A percentile compares a stretch with the other conserved stretches of the same genome.
Conservation (phyloP, 2,113 vertebrate species). For the Capra hircus region DNA sequence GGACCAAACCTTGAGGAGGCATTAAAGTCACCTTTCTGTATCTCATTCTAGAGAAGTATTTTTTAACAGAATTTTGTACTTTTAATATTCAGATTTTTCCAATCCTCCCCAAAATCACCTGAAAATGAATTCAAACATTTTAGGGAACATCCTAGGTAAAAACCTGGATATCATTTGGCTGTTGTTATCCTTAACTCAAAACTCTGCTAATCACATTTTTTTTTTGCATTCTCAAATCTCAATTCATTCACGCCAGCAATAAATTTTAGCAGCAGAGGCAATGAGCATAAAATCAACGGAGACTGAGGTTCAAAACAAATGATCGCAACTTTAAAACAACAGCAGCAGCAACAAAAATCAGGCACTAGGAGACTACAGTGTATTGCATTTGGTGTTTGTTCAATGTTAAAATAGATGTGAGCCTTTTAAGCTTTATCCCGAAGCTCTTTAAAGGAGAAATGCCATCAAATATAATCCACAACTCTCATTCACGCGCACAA, state of each 20-base stretch:
- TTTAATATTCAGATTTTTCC: slow-evolving; percentile 15
- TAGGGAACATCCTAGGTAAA: not conserved
- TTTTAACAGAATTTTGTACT: slow-evolving; percentile 38
- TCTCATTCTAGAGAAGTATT: slow-evolving; percentile 13
- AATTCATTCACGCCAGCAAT: slow-evolving; percentile 54
- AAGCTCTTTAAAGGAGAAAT: slow-evolving; percentile 67
- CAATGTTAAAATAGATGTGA: slow-evolving; percentile 63
- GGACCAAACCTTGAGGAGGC: not conserved
- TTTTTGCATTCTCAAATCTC: slow-evolving; percentile 41
- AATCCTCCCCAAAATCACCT: not conserved
- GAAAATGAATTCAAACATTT: slow-evolving; percentile 8
- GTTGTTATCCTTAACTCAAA: slow-evolving; percentile 22
- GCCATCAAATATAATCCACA: slow-evolving; percentile 53
- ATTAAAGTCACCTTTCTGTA: slow-evolving; percentile 36
- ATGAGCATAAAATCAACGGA: slow-evolving; percentile 24
- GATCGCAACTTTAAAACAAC: slow-evolving; percentile 63
- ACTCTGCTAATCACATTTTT: slow-evolving; percentile 43
- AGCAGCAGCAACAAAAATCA: slow-evolving; percentile 32
- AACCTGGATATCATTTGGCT: not conserved
- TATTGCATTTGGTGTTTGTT: slow-evolving; percentile 9
- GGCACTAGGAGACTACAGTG: not conserved
- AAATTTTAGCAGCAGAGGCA: slow-evolving; percentile 40
- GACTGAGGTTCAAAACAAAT: slow-evolving; percentile 35
- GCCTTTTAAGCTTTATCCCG: slow-evolving; percentile 48
- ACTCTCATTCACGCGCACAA: slow-evolving; percentile 41